Evolutionary conservation across 2,797 vertebrate species (phyloP).

Genomic region (Bradypus variegatus): DNA sequence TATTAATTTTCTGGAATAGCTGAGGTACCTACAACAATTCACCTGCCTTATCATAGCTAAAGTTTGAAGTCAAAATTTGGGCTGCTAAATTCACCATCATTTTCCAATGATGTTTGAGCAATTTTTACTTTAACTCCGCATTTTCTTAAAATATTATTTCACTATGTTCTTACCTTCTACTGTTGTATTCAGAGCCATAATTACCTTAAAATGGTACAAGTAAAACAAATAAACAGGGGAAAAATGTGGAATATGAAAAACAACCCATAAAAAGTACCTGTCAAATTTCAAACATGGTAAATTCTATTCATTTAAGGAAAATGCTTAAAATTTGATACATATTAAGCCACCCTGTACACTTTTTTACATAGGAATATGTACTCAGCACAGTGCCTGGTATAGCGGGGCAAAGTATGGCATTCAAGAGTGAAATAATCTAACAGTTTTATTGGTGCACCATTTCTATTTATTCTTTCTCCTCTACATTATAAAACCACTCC

Average conservation of each 20-base stretch:
- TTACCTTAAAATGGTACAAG: neutral
- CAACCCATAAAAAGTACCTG: neutral
- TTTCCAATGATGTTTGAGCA: neutral
- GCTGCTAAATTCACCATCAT: neutral
- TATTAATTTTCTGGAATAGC: neutral
- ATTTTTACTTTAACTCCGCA: neutral
- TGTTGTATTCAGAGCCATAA: neutral
- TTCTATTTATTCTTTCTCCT: neutral
- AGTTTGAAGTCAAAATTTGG: neutral
- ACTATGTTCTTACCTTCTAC: neutral
- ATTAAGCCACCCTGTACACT: neutral
- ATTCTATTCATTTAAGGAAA: neutral
- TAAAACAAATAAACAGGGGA: neutral
- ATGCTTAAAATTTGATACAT: neutral
- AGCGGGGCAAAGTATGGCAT: neutral
- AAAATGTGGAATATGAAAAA: neutral
- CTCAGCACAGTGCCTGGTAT: neutral
- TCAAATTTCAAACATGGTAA: neutral
- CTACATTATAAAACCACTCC: constrained; percentile 4
- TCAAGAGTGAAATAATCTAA: neutral
- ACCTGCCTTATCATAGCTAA: neutral
- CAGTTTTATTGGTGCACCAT: neutral
- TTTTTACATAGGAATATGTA: constrained; percentile 15
- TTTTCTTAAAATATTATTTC: neutral
- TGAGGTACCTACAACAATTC: neutral